Base-by-base conservation (phyloP, 2,797 vertebrate species). In the Poecilia gillii region DNA sequence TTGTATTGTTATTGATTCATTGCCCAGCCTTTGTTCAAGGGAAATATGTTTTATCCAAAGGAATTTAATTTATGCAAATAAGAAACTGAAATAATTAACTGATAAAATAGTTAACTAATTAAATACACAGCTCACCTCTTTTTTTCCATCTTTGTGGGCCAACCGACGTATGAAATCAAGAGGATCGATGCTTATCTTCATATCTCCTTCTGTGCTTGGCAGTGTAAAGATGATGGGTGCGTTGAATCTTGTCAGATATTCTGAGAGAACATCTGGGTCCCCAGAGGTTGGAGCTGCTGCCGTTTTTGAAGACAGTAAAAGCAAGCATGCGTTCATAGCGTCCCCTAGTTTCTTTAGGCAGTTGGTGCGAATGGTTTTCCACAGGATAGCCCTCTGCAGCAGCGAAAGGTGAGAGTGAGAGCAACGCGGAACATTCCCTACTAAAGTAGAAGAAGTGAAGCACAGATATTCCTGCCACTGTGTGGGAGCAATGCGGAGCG, bases 401-500 rank as follows among this genome's bases (percentile, higher is more conserved):
- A 94, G 89, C 39, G 94, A 93, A 31, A 98, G 95, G 76, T 97
- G 95, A 41, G 88, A 39, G 51, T 96, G 92, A 47, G 94, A 94
- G 14, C 41, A 90, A 81, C 93, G 95, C 33, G 96, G 96, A 12
- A 95, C 88, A 0, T 85, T 81, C 3, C 95, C 96, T 23, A 91
- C 87, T 62, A 96, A 92, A 0, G 96, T 95, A 57, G 94, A 93
- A 20, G 94, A 93, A 8, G 96, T 91, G 41, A 95, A 81, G 1
- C 47, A 83, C 53, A 98, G 92, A 80, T 98, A 98, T 79, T 96
- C 95, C 80, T 92, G 94, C 97, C 97, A 98, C 78, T 94, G 94
- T 0, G 3, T 33, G 0, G 95, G 89, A 5, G 84, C 91, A 25
- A 36, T n/a, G 2, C 72, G 86, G 73, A 98, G 92, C 2, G 97